Percentiles rank a stretch among this genome's conserved stretches.
phyloP scores from a whole-genome alignment of 1,140 invertebrate species.

The Nasonia giraulti region DNA sequence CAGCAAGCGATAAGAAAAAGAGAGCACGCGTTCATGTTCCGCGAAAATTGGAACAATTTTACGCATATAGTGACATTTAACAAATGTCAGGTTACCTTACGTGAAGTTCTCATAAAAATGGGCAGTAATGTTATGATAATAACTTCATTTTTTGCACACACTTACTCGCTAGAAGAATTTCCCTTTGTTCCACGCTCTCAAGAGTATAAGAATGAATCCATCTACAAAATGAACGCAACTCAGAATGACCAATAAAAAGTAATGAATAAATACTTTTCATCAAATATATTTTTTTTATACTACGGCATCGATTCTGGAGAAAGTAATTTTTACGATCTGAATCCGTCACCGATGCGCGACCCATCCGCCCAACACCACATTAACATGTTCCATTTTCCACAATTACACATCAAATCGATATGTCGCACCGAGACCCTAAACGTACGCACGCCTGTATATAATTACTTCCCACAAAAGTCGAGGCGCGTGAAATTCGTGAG shows the following conservation, averaged over 20 bases:
- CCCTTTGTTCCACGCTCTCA: too few relatives aligned
- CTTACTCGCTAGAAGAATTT: too few relatives aligned
- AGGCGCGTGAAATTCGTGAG: constrained; percentile 47
- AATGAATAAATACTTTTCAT: constrained; percentile 31
- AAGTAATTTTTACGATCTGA: constrained; percentile 34
- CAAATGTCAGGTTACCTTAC: too few relatives aligned
- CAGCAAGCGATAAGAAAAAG: neutral
- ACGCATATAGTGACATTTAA: too few relatives aligned
- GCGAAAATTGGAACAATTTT: too few relatives aligned
- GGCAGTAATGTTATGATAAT: too few relatives aligned
- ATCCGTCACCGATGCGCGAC: neutral
- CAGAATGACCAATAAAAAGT: constrained; percentile 26
- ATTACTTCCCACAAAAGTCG: constrained; percentile 36
- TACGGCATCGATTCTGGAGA: neutral
- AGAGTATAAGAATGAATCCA: neutral
- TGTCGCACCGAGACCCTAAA: constrained; percentile 1
- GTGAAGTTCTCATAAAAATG: too few relatives aligned
- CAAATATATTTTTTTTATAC: neutral
- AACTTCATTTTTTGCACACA: too few relatives aligned
- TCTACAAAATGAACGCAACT: neutral
- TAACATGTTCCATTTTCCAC: constrained; percentile 47
- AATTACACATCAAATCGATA: constrained; percentile 47
- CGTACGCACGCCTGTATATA: neutral
- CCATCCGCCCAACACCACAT: neutral
- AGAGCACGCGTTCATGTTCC: neutral